Evolutionary conservation across 2,797 vertebrate genomes (phyloP).

Genomic region (Trachops cirrhosus): DNA sequence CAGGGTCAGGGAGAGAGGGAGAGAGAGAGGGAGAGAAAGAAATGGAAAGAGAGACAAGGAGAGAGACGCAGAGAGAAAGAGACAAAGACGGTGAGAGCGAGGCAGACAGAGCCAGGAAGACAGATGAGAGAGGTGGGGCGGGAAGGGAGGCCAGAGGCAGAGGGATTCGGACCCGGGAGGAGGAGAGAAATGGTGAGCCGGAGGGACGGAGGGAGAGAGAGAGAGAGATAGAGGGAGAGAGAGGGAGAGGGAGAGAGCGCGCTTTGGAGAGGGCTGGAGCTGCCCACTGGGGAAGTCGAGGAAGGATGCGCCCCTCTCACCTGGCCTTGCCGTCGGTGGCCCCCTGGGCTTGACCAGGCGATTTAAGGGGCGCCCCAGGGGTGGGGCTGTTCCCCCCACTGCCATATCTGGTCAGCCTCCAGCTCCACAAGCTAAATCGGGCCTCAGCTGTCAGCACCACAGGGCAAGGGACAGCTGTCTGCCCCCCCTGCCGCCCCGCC

Average conservation of each 20-base stretch:
- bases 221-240: no score
- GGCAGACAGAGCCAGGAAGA: neutral
- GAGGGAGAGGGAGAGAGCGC: no score
- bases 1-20: neutral
- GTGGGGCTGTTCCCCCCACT: neutral
- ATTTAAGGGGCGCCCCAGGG: slow-evolving; percentile 56
- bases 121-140: neutral
- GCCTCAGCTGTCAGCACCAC: slow-evolving; percentile 59
- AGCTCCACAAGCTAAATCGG: slow-evolving; percentile 48
- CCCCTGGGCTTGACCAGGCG: rapidly evolving
- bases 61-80: no score
- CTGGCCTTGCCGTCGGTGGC: neutral
- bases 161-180: rapidly evolving
- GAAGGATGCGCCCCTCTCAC: slow-evolving; percentile 40
- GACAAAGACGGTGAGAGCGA: no score
- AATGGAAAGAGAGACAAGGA: neutral
- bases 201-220: neutral
- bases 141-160: no score
- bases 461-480: neutral
- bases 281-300: neutral
- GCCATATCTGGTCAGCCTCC: slow-evolving; percentile 37
- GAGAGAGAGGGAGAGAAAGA: neutral
- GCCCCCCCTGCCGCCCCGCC: no score
- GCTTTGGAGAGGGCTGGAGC: neutral
- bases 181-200: rapidly evolving